phyloP scores from a whole-genome alignment of 35 echinoderm and acorn worm genomes.

The Amphiura filiformis region DNA sequence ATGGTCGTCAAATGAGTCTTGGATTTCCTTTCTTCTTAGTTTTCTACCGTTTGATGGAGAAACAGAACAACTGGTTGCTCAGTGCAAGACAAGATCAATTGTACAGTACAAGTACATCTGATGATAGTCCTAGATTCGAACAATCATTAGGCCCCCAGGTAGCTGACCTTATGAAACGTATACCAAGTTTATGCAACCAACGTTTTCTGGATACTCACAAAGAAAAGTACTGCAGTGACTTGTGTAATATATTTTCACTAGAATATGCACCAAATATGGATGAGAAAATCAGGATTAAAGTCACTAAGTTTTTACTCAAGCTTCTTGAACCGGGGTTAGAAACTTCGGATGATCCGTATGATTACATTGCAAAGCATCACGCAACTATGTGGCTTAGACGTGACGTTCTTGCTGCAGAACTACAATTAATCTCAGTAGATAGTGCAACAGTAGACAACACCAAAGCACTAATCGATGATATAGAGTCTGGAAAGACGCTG shows the following conservation, averaged over 20 bases:
- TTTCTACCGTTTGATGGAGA: constrained; percentile 6
- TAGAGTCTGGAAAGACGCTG: background rate
- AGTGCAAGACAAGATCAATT: no score
- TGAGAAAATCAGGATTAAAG: background rate
- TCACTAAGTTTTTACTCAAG: background rate
- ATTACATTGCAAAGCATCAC: background rate
- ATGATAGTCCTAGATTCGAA: no score
- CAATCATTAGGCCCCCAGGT: background rate
- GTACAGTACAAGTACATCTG: no score
- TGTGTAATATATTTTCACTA: constrained; percentile 18
- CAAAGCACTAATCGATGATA: no score
- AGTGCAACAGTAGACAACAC: background rate
- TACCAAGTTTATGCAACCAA: background rate
- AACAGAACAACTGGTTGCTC: background rate
- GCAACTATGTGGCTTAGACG: background rate
- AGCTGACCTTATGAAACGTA: background rate
- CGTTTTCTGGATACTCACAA: constrained; percentile 2
- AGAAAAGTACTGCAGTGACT: background rate
- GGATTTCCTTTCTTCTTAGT: constrained; percentile 21
- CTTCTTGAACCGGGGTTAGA: background rate
- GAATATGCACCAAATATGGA: background rate
- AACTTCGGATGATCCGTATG: background rate
- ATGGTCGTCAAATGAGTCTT: background rate
- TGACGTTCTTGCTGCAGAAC: background rate
- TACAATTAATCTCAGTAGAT: constrained; percentile 10